phyloP scores from a whole-genome alignment of 2,113 vertebrate genomes.

The Oceanites oceanicus region DNA sequence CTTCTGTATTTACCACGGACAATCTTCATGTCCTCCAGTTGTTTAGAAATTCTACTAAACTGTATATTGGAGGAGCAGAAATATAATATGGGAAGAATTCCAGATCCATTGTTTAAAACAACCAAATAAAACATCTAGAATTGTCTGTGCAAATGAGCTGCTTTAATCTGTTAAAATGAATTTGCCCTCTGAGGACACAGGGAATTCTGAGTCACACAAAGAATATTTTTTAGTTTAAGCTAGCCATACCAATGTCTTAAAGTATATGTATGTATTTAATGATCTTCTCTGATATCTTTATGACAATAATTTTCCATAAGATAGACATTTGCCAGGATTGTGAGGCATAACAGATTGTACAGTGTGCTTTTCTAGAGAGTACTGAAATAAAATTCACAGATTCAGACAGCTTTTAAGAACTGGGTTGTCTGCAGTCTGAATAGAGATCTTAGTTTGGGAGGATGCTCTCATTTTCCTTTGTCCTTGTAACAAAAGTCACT shows the following conservation, averaged over 20 bases:
- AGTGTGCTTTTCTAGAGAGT: neutral
- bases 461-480: constrained; percentile 22
- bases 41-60: neutral
- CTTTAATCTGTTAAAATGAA: neutral
- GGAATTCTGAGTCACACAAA: neutral
- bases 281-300: neutral
- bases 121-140: neutral
- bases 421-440: constrained; percentile 6
- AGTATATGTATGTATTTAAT: neutral
- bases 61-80: neutral
- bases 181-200: neutral
- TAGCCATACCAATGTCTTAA: neutral
- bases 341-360: neutral
- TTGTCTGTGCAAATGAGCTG: neutral
- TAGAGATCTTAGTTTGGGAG: neutral
- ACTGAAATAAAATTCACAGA: neutral
- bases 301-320: neutral
- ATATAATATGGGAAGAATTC: neutral
- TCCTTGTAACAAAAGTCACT: constrained; percentile 48
- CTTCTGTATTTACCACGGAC: neutral
- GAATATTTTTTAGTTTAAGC: neutral
- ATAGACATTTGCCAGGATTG: neutral
- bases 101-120: neutral
- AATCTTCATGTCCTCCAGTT: neutral
- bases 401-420: neutral